Percentiles rank a stretch among this genome's conserved stretches.
Conservation (phyloP, 2,797 vertebrate species). For the Salarias fasciatus region DNA sequence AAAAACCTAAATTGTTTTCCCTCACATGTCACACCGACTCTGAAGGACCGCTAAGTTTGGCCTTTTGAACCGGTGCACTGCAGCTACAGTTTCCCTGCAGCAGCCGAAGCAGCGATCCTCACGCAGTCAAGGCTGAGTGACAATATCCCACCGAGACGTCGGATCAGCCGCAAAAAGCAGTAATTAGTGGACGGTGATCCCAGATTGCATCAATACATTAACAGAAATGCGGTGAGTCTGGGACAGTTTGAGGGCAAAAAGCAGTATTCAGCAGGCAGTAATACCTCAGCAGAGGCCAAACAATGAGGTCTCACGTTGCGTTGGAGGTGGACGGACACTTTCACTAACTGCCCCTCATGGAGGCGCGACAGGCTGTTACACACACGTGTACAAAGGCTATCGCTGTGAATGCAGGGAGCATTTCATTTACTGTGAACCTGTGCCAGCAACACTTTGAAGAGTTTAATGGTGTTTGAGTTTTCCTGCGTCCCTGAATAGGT, state of each 20-base stretch:
- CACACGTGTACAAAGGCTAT: conserved; percentile 18
- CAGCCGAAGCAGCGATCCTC: conserved; percentile 38
- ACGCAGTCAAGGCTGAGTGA: conserved; percentile 27
- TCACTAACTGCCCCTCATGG: conserved; percentile 3
- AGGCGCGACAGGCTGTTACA: conserved; percentile 18
- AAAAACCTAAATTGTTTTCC: conserved; percentile 42
- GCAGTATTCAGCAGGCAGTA: conserved; percentile 28
- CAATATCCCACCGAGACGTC: conserved; percentile 51
- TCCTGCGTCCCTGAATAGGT: conserved; percentile 44
- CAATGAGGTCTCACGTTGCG: conserved; percentile 63
- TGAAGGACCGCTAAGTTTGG: conserved; percentile 29
- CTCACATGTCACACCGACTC: conserved; percentile 43
- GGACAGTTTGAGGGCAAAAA: conserved; percentile 17
- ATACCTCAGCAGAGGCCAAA: conserved; percentile 54
- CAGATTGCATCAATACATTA: conserved; percentile 41
- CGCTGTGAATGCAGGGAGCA: conserved; percentile 12
- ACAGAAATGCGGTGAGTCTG: conserved; percentile 51
- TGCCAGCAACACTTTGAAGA: conserved; percentile 56
- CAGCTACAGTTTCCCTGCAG: conserved; percentile 9
- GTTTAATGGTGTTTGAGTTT: conserved; percentile 71
- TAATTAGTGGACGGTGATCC: conserved; percentile 44
- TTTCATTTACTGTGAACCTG: conserved; percentile 59
- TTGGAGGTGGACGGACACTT: conserved; percentile 6
- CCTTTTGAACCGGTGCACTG: conserved; percentile 37
- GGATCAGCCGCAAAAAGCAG: conserved; percentile 49